Conservation (phyloP, 1,140 invertebrate species). For the Lanistes nyassanus region DNA sequence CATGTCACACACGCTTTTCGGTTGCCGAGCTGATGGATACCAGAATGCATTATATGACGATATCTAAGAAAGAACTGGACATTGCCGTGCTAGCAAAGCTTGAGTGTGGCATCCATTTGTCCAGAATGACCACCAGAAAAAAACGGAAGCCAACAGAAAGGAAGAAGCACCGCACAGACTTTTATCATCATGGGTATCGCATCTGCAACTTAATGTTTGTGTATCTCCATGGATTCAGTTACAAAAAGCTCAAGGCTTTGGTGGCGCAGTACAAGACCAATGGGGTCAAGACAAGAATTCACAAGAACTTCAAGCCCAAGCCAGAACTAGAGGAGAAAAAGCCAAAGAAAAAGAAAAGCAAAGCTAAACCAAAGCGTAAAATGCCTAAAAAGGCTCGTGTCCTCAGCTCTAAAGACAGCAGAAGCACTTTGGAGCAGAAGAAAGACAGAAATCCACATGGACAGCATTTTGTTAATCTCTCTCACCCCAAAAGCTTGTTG, state of each 20-base stretch:
- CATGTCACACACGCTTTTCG: slow-evolving; percentile 10
- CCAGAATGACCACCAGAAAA: slow-evolving; percentile 16
- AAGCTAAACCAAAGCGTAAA: slow-evolving; percentile 8
- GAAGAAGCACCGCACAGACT: slow-evolving; percentile 17
- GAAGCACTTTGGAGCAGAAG: not conserved
- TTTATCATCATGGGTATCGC: slow-evolving; percentile 10
- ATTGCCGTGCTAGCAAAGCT: slow-evolving; percentile 17
- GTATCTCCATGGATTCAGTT: slow-evolving; percentile 13
- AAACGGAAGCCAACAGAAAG: slow-evolving; percentile 14
- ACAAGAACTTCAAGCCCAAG: slow-evolving; percentile 18
- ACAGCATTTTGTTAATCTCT: not conserved
- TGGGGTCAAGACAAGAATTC: slow-evolving; percentile 18
- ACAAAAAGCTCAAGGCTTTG: slow-evolving; percentile 15
- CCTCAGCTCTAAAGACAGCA: not conserved
- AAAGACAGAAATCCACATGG: slow-evolving; percentile 5
- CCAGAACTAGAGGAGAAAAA: not conserved
- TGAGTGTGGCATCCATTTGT: slow-evolving; percentile 10
- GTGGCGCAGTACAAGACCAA: slow-evolving; percentile 15
- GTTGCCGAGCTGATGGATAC: slow-evolving; percentile 14
- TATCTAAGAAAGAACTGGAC: slow-evolving; percentile 18
- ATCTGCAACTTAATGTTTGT: slow-evolving; percentile 16
- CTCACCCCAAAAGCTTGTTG: not conserved
- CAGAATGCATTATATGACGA: slow-evolving; percentile 9
- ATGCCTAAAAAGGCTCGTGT: slow-evolving; percentile 1
- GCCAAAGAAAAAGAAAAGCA: slow-evolving; percentile 6